phyloP scores from a whole-genome alignment of 2,113 vertebrate species.

The Hippoglossus stenolepis region DNA sequence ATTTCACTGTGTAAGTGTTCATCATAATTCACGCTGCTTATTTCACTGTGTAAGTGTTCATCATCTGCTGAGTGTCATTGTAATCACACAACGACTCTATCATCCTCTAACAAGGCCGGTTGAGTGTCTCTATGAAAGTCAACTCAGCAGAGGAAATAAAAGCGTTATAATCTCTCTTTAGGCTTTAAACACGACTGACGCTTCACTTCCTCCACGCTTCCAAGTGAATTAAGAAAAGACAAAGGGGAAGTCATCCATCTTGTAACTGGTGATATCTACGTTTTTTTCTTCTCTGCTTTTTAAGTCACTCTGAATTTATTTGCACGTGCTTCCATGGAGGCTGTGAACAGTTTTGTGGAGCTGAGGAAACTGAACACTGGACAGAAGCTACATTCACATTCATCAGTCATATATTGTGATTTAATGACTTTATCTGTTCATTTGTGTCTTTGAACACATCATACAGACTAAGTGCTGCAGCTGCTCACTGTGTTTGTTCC shows the following conservation, averaged over 20 bases:
- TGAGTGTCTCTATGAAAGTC: constrained; percentile 3
- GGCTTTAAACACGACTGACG: no score
- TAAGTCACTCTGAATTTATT: no score
- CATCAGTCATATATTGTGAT: not conserved
- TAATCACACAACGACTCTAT: constrained; percentile 16
- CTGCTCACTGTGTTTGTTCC: no score
- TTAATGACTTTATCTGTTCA: no score
- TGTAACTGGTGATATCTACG: not conserved
- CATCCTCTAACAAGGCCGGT: constrained; percentile 9
- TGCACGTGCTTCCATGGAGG: no score
- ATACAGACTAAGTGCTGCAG: no score
- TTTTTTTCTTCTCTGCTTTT: not conserved
- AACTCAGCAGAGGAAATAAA: not conserved
- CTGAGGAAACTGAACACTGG: not conserved
- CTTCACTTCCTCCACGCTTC: not conserved
- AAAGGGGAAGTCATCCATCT: not conserved
- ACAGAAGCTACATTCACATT: no score
- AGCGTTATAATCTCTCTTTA: not conserved
- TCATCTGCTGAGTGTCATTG: constrained; percentile 13
- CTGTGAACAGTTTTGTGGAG: no score
- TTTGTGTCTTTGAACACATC: no score
- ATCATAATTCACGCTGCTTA: constrained; percentile 15
- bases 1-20: constrained; percentile 28
- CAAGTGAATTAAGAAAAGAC: constrained; percentile 2
- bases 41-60: constrained; percentile 30